Conservation (phyloP, 2,113 vertebrate genomes). For the Cryptotis parvus region DNA sequence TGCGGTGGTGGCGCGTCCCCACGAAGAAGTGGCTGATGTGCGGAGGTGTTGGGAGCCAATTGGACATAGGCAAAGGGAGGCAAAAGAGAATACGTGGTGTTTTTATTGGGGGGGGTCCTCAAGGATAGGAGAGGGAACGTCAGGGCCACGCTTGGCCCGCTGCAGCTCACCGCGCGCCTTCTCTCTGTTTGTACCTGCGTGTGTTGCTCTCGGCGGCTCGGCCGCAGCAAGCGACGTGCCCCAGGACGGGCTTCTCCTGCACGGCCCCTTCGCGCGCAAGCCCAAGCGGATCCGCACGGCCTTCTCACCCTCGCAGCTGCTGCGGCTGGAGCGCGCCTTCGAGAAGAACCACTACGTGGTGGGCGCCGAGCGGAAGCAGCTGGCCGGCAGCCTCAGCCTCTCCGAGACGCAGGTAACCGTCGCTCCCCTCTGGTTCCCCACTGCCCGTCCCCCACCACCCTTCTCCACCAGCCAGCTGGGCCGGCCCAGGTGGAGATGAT, state of each 20-base stretch:
- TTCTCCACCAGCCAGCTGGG: not conserved
- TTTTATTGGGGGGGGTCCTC: not conserved
- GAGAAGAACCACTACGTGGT: conserved; percentile 99
- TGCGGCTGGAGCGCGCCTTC: conserved; percentile 96
- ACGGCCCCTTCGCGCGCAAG: conserved; percentile 96
- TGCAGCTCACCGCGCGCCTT: conserved; percentile 60
- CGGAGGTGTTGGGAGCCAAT: not conserved
- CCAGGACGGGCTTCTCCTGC: conserved; percentile 96
- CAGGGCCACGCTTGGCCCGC: not conserved
- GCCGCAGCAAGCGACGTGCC: conserved; percentile 93
- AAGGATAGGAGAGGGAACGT: not conserved
- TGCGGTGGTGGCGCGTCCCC: no score
- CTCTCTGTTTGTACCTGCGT: conserved; percentile 57
- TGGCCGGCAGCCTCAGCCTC: conserved; percentile 95
- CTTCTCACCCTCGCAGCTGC: conserved; percentile 97
- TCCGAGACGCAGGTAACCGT: conserved; percentile 95
- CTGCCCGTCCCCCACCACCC: not conserved
- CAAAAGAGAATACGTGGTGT: not conserved
- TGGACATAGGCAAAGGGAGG: not conserved
- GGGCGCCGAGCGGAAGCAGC: conserved; percentile 96
- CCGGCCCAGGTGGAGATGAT: not conserved
- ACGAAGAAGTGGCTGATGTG: no score
- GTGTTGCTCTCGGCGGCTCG: conserved; percentile 17
- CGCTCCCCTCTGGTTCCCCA: not conserved
- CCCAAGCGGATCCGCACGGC: conserved; percentile 98